Evolutionary conservation across 2,113 vertebrate species (phyloP).

Genomic region (Tringa solitaria): DNA sequence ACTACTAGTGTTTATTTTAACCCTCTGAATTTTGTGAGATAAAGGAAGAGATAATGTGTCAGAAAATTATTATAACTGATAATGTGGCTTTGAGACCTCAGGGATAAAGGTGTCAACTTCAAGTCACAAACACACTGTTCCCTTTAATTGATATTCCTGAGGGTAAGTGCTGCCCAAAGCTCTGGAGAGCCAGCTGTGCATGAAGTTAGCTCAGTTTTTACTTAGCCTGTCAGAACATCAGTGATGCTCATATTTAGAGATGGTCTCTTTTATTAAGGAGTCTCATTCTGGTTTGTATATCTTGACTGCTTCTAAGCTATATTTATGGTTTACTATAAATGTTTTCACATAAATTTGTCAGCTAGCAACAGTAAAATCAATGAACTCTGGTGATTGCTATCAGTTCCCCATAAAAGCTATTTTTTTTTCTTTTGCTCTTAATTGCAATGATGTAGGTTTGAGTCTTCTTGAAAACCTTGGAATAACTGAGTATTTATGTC

Average conservation of each 20-base stretch:
- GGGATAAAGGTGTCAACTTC: not conserved
- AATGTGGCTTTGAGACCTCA: not conserved
- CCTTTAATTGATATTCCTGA: not conserved
- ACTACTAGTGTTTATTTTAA: not conserved
- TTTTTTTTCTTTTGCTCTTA: not conserved
- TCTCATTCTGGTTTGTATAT: not conserved
- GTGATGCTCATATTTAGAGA: not conserved
- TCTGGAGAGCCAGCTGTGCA: not conserved
- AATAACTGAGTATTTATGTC: not conserved
- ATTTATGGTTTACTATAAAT: not conserved
- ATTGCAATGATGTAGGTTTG: not conserved
- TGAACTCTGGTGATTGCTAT: not conserved
- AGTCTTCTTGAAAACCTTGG: not conserved
- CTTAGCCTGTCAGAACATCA: not conserved
- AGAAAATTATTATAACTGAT: not conserved
- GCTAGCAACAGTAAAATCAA: not conserved
- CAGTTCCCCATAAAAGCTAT: not conserved
- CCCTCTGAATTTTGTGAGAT: not conserved
- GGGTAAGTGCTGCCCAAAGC: not conserved
- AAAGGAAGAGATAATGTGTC: not conserved
- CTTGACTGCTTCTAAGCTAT: not conserved
- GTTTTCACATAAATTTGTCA: constrained; percentile 15
- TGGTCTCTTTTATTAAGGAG: not conserved
- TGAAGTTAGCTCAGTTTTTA: not conserved
- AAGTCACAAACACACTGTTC: not conserved